These are phyloP conservation scores for Triplophysa siluroides DNA, from an alignment of 2,113 vertebrate genomes.

Conservation along the genomic window DNA sequence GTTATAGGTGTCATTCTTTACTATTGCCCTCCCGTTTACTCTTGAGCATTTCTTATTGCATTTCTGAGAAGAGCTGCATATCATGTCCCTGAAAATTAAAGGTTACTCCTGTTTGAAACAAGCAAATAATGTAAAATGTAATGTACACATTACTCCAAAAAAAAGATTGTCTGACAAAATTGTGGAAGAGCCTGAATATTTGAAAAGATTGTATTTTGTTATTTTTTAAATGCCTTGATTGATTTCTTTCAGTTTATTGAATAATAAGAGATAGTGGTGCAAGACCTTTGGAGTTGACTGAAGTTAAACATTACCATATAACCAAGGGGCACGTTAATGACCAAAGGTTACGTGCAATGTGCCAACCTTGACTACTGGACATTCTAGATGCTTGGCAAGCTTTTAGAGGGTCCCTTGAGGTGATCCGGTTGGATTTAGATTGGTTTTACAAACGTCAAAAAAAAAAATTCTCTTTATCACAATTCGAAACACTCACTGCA, in stretches of 20 bases:
- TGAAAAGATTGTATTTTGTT: background rate
- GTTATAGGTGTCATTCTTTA: background rate
- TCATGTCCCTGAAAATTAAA: slow-evolving; percentile 20
- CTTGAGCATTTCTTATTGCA: slow-evolving; percentile 4
- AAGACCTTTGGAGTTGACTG: slow-evolving; percentile 32
- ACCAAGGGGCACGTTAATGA: background rate
- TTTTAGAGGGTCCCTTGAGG: background rate
- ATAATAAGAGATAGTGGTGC: slow-evolving; percentile 14
- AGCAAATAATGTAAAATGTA: background rate
- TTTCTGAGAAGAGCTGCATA: slow-evolving; percentile 17
- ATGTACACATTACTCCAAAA: background rate
- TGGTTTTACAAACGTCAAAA: background rate
- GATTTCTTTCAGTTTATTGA: background rate
- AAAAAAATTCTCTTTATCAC: background rate
- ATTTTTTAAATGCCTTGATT: background rate
- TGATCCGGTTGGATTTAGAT: background rate
- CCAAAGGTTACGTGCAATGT: slow-evolving; percentile 43
- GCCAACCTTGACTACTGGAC: slow-evolving; percentile 16
- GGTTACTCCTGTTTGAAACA: slow-evolving; percentile 17
- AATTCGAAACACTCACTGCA: background rate
- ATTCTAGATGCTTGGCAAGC: background rate
- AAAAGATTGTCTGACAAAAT: no score
- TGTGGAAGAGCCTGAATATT: background rate
- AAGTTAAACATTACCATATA: slow-evolving; percentile 23
- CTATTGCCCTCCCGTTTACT: background rate